Base-by-base conservation (phyloP, 2,888 invertebrate species). In the Deilephila porcellus region DNA sequence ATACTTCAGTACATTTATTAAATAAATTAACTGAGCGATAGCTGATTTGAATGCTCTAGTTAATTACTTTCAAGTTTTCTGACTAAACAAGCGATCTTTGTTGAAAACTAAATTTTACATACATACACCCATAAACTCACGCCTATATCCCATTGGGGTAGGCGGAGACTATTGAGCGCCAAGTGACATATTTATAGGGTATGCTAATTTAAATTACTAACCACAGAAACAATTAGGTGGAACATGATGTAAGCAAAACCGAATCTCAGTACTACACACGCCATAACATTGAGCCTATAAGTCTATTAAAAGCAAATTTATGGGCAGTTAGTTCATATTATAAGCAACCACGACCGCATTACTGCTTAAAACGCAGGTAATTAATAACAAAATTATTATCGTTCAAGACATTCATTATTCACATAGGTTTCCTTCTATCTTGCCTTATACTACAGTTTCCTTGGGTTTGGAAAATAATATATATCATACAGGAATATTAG, bases 261-360 rank as follows among this genome's bases (percentile, higher is more conserved):
- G 56, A 56, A 4, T 37, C 37, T 20, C 3, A 25, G 37, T 20
- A 11, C 45, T 20, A 20, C 37, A 64, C 64, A 45, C 8, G 64
- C 20, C 45, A 45, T 64, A 64, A 64, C 19, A 64, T 37, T 20
- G 25, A 67, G 25, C 25, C 20, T 17, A 52, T 67, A 52, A 52
- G 25, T 29, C 52, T 25, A 52, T 19, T 37, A 64, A 64, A 25
- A 45, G 52, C 25, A 17, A 45, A 67, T 67, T 67, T 67, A 67
- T 67, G 67, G 14, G 25, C 67, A 67, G 52, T 64, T 45, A 64
- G 20, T 64, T 45, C 1, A 14, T 37, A 64, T 45, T 14, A 20
- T 67, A 45, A n/a, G 25, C 25, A 52, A 67, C 25, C 17, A 25
- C 45, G 37, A 64, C 45, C 52, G 17, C 5, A 8, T 14, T 67